Base-by-base conservation (phyloP, 2,797 vertebrate genomes). In the Pitangus sulphuratus region DNA sequence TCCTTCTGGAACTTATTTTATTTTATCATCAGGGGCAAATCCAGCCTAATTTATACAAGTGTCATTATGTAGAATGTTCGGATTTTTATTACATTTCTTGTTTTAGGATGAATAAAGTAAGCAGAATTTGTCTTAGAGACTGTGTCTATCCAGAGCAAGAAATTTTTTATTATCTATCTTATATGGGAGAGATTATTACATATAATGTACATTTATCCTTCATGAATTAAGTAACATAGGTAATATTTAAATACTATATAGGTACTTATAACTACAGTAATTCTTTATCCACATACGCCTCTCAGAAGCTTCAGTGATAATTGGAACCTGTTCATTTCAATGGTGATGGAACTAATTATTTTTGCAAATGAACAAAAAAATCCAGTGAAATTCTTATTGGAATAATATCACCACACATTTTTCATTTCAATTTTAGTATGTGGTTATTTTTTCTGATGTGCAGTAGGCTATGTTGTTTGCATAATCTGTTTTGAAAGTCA, bases 391-490 rank as follows among this genome's bases (percentile, higher is more conserved):
- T 84, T 60, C 21, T 45, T 54, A 62, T 50, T 87, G 28, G 19
- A 65, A 74, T 53, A 81, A 16, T 8, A 30, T 35, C 19, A 13
- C 9, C 19, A 44, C 9, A 26, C 26, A 64, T 35, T 82, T 65
- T 65, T n/a, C 17, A 15, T 48, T 8, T 81, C 39, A 45, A 8
- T 56, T 82, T 90, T 88, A 89, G 47, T 79, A 88, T 45, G n/a
- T 82, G 31, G 18, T 72, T 69, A 74, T 92, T 94, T 95, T 96
- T 65, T 89, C 54, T 88, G 54, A 92, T n/a, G 9, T 37, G 14
- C 35, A 77, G 53, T 57, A 68, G 48, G 28, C 6, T 47, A 25
- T 44, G 20, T 57, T 76, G 42, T 84, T 90, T 60, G 64, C 48
- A 71, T 74, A 90, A 75, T 86, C 44, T 76, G 5, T 65, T 87